phyloP scores from a whole-genome alignment of 2,113 vertebrate species.

The Cololabis saira region DNA sequence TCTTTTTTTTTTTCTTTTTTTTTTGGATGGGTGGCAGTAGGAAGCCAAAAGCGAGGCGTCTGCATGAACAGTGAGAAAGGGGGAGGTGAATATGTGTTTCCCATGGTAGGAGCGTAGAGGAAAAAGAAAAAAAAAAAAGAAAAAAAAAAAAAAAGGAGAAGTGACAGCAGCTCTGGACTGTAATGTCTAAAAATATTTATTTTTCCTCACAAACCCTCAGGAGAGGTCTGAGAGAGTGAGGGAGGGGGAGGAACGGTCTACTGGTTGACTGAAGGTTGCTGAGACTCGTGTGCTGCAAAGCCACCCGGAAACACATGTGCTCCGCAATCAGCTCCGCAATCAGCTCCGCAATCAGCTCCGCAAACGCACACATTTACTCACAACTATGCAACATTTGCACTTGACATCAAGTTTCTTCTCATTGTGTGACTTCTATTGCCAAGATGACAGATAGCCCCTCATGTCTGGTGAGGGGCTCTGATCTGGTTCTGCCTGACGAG shows the following conservation, averaged over 20 bases:
- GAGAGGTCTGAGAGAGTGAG: conserved; percentile 68
- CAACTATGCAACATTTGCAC: conserved; percentile 4
- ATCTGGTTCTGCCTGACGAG: conserved; percentile 22
- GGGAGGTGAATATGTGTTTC: conserved; percentile 76
- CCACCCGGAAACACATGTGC: conserved; percentile 30
- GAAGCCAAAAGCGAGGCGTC: conserved; percentile 74
- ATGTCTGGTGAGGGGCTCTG: no score
- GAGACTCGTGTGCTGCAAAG: conserved; percentile 11
- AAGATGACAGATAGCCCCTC: conserved; percentile 9
- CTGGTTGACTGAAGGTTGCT: conserved; percentile 43
- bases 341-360: conserved; percentile 25
- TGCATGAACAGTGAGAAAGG: conserved; percentile 73
- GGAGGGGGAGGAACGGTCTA: conserved; percentile 21
- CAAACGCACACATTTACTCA: conserved; percentile 22
- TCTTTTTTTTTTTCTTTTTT: conserved; percentile 47
- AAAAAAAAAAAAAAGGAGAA: conserved; percentile 53
- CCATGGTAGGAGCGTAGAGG: conserved; percentile 76
- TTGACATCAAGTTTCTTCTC: not conserved
- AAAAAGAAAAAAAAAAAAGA: no score
- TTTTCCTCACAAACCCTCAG: conserved; percentile 77
- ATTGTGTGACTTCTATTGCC: conserved; percentile 9
- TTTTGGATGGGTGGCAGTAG: conserved; percentile 75
- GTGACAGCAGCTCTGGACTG: conserved; percentile 72
- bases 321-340: no score
- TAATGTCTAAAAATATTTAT: conserved; percentile 82